Evolutionary conservation across 2,113 vertebrate species (phyloP).

Genomic region (Electrona antarctica): DNA sequence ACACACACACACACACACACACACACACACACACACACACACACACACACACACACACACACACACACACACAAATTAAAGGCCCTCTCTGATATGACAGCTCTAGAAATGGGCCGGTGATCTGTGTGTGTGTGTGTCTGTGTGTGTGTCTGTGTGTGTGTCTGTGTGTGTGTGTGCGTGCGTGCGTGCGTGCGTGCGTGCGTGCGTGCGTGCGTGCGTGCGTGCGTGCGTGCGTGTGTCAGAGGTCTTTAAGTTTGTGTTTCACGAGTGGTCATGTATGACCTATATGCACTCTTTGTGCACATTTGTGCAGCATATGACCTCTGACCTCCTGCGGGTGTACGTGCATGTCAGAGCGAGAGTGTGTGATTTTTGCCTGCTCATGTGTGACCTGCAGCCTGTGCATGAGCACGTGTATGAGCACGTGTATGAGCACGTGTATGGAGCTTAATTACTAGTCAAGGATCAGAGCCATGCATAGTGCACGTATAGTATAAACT

Average conservation of each 20-base stretch:
- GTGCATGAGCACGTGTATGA: no score
- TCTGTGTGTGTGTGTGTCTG: constrained; percentile 33
- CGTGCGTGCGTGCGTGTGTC: constrained; percentile 15
- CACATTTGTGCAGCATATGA: no score
- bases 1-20: constrained; percentile 32
- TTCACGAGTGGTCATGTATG: no score
- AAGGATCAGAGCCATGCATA: constrained; percentile 57
- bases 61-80: constrained; percentile 63
- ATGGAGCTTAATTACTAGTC: constrained; percentile 75
- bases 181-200: constrained; percentile 20
- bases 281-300: no score
- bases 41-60: constrained; percentile 41
- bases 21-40: constrained; percentile 47
- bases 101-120: constrained; percentile 53
- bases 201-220: constrained; percentile 42
- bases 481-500: constrained; percentile 44
- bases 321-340: constrained; percentile 1
- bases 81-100: constrained; percentile 77
- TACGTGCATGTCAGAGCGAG: constrained; percentile 8
- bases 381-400: no score
- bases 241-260: background rate
- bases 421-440: no score
- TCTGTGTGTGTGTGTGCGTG: constrained; percentile 34
- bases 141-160: constrained; percentile 36
- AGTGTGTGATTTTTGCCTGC: constrained; percentile 28